phyloP scores from a whole-genome alignment of 2,797 vertebrate genomes.

The Parauchenoglanis ngamensis region DNA sequence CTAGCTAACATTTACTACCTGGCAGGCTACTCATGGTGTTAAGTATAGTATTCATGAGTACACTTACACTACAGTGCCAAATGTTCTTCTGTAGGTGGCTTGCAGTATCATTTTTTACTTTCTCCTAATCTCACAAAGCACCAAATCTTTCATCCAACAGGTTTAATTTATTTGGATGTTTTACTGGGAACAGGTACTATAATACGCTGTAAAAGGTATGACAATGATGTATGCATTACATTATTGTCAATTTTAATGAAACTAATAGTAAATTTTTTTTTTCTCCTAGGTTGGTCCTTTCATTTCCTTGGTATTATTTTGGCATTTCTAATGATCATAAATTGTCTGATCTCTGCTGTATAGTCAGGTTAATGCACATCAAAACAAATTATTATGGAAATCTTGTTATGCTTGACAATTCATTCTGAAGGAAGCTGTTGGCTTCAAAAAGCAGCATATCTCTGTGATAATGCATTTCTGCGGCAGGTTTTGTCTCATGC shows the following conservation, averaged over 20 bases:
- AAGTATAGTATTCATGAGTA: no score
- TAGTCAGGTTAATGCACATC: neutral
- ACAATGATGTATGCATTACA: no score
- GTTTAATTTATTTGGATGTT: neutral
- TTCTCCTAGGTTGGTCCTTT: neutral
- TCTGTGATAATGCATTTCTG: constrained; percentile 10
- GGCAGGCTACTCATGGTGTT: no score
- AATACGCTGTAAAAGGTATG: neutral
- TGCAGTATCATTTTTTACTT: no score
- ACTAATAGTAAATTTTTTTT: neutral
- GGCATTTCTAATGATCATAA: neutral
- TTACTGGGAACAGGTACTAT: neutral
- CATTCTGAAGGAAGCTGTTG: constrained; percentile 23
- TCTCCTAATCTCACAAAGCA: neutral
- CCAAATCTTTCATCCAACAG: neutral
- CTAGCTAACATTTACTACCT: no score
- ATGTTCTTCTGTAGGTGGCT: no score
- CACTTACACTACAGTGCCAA: no score
- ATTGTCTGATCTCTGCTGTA: neutral
- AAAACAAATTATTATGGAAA: constrained; percentile 1
- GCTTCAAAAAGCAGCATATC: constrained; percentile 5
- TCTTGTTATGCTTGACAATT: neutral
- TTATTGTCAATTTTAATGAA: neutral
- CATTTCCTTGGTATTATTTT: neutral
- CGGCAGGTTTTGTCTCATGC: neutral